These are phyloP conservation scores for Fratercula arctica DNA, from an alignment of 2,797 vertebrate genomes.

Conservation along the genomic window DNA sequence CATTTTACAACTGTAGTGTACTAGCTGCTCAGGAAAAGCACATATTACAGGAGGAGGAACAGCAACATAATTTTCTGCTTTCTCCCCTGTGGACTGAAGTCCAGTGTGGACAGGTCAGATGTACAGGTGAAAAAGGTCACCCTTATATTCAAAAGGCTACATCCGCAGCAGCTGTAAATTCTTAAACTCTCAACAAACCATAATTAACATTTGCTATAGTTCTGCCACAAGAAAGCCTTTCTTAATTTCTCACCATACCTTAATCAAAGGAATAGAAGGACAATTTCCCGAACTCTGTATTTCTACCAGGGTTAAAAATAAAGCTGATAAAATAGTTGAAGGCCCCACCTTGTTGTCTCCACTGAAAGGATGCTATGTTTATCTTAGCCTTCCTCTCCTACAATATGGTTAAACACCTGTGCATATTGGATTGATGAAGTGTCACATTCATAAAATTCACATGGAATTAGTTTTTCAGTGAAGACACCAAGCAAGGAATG, in stretches of 20 bases:
- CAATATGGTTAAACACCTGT: slow-evolving; percentile 22
- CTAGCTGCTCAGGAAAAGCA: not conserved
- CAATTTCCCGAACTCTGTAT: not conserved
- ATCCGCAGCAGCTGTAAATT: not conserved
- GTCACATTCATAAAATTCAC: not conserved
- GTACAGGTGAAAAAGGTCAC: not conserved
- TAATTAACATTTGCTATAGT: not conserved
- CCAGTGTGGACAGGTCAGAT: not conserved
- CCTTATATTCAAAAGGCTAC: not conserved
- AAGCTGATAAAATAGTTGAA: slow-evolving; percentile 16
- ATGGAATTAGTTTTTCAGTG: not conserved
- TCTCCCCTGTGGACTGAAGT: not conserved
- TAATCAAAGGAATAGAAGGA: not conserved
- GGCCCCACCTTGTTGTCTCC: not conserved
- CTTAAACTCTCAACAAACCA: not conserved
- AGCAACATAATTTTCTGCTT: not conserved
- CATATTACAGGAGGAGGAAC: not conserved
- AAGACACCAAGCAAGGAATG: not conserved
- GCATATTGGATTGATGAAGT: not conserved
- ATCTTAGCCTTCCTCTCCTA: slow-evolving; percentile 4
- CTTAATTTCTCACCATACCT: not conserved
- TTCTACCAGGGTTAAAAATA: slow-evolving; percentile 56
- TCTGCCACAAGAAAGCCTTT: not conserved
- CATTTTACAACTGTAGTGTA: not conserved
- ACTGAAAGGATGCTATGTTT: slow-evolving; percentile 35